These are phyloP conservation scores for Thamnophis elegans DNA, from an alignment of 2,797 vertebrate genomes.

Conservation along the genomic window DNA sequence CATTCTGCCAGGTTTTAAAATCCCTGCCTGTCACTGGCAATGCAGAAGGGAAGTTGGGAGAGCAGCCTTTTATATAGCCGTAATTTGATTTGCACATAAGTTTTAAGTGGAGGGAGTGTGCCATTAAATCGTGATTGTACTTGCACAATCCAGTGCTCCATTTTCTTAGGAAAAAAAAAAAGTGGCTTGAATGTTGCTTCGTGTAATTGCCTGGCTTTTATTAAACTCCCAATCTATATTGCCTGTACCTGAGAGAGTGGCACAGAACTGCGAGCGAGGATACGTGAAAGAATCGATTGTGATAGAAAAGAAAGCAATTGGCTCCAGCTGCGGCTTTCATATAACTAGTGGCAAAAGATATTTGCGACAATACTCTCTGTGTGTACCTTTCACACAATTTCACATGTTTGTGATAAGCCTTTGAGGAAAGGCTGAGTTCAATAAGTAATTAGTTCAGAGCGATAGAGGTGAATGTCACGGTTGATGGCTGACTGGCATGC, in stretches of 20 bases:
- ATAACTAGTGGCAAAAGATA: neutral
- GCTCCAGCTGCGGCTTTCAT: neutral
- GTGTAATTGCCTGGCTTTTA: neutral
- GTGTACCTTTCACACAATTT: neutral
- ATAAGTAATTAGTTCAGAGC: neutral
- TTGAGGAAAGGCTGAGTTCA: neutral
- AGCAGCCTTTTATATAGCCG: neutral
- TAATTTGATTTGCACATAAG: neutral
- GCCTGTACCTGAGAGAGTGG: neutral
- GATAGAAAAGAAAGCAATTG: conserved; percentile 3
- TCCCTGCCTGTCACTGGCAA: neutral
- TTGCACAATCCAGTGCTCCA: neutral
- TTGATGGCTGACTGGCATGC: neutral
- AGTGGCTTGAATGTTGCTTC: neutral
- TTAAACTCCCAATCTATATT: neutral
- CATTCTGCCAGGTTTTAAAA: neutral
- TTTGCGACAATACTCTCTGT: neutral
- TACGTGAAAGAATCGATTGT: conserved; percentile 8
- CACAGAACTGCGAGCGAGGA: neutral
- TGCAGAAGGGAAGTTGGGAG: neutral
- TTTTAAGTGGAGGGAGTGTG: neutral
- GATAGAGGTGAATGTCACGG: neutral
- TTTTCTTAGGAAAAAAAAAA: neutral
- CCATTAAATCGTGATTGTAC: neutral
- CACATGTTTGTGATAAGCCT: neutral